A percentile compares a stretch with the other conserved stretches of the same genome.
Evolutionary conservation across 2,113 vertebrate genomes (phyloP).

Genomic region (Tonatia bakeri): DNA sequence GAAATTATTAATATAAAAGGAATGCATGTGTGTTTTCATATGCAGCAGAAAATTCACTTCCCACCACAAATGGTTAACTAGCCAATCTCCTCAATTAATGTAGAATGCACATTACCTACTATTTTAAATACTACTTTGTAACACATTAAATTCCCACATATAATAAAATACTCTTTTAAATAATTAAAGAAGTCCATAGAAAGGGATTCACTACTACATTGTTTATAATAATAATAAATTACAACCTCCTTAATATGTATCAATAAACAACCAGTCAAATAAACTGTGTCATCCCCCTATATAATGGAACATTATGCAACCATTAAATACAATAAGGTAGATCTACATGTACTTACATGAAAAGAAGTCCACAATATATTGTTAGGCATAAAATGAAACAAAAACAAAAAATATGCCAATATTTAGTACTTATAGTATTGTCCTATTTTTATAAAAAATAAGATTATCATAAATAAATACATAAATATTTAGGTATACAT

Average conservation of each 20-base stretch:
- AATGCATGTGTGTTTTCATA: neutral
- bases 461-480: neutral
- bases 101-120: neutral
- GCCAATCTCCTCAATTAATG: neutral
- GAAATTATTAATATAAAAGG: neutral
- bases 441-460: neutral
- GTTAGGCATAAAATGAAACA: slow-evolving; percentile 53
- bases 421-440: neutral
- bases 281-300: neutral
- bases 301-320: neutral
- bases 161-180: neutral
- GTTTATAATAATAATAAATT: neutral
- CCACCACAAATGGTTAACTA: neutral
- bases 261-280: neutral
- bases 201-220: neutral
- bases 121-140: neutral
- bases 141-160: neutral
- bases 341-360: slow-evolving; percentile 55
- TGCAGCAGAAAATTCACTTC: neutral
- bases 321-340: neutral
- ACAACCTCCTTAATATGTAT: neutral
- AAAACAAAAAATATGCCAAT: slow-evolving; percentile 30
- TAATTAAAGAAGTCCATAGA: neutral
- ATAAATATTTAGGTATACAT: neutral
- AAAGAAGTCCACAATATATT: slow-evolving; percentile 46